Conservation (phyloP, 1,140 invertebrate genomes). For the Aphaenogaster ashmeadi region DNA sequence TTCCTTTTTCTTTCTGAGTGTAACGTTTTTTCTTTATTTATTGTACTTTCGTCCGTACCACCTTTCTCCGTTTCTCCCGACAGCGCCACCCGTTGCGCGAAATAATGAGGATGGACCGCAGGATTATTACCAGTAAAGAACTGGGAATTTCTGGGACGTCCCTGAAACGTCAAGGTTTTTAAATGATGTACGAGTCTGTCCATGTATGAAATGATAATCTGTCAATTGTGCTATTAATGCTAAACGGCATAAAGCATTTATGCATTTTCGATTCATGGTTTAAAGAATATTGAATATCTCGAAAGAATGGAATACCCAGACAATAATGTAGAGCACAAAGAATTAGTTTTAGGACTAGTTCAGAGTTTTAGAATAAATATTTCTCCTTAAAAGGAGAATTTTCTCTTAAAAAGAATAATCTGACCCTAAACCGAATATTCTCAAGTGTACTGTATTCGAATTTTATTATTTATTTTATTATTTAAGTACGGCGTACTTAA, state of each 20-base stretch:
- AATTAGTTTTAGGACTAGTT: background rate
- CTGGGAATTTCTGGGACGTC: slow-evolving; percentile 60
- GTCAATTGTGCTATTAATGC: slow-evolving; percentile 28
- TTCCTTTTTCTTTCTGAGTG: background rate
- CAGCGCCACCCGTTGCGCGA: slow-evolving; percentile 78
- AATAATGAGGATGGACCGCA: slow-evolving; percentile 81
- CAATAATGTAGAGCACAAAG: background rate
- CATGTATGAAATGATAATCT: background rate
- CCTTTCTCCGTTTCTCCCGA: background rate
- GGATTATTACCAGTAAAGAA: slow-evolving; percentile 73
- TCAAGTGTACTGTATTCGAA: no score
- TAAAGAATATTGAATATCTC: background rate
- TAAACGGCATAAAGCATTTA: background rate
- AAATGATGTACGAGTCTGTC: slow-evolving; percentile 50
- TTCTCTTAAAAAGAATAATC: no score
- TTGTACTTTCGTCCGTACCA: background rate
- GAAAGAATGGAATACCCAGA: background rate
- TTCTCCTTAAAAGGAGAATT: no score
- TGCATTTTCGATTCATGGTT: slow-evolving; percentile 4
- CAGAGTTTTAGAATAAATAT: background rate
- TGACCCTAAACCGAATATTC: no score
- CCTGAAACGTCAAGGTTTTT: slow-evolving; percentile 51
- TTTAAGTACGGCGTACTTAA: no score
- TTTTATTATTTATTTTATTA: no score
- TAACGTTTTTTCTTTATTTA: slow-evolving; percentile 33